These are phyloP conservation scores for Lophura nycthemera DNA, from an alignment of 2,113 vertebrate species.

Conservation along the genomic window DNA sequence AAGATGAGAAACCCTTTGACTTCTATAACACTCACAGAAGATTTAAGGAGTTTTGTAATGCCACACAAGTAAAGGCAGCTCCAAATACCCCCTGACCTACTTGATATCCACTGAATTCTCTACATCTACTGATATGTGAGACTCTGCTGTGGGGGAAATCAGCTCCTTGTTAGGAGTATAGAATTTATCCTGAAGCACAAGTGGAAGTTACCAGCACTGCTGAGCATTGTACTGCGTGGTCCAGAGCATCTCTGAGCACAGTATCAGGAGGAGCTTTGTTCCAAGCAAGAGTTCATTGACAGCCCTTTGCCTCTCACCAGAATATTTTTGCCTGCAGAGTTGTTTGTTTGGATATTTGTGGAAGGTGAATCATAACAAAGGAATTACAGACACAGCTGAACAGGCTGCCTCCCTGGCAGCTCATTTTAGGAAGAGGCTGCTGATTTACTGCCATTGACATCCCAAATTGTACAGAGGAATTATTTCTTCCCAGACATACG, in stretches of 20 bases:
- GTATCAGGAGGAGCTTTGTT: background rate
- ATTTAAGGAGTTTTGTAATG: background rate
- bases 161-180: background rate
- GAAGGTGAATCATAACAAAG: slow-evolving; percentile 66
- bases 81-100: background rate
- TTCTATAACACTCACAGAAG: background rate
- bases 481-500: background rate
- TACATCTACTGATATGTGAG: background rate
- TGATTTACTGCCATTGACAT: background rate
- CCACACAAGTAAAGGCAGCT: background rate
- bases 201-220: rapidly evolving
- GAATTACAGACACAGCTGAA: slow-evolving; percentile 40
- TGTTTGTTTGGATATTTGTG: slow-evolving; percentile 64
- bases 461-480: background rate
- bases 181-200: background rate
- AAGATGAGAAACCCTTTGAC: background rate
- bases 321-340: slow-evolving; percentile 31
- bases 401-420: background rate
- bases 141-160: background rate
- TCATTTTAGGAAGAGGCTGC: background rate
- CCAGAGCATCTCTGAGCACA: background rate
- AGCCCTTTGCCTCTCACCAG: background rate
- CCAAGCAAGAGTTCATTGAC: background rate
- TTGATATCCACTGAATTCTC: background rate
- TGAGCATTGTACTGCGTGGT: rapidly evolving